These are phyloP conservation scores for Knipowitschia caucasica DNA, from an alignment of 2,797 vertebrate genomes.

Conservation along the genomic window DNA sequence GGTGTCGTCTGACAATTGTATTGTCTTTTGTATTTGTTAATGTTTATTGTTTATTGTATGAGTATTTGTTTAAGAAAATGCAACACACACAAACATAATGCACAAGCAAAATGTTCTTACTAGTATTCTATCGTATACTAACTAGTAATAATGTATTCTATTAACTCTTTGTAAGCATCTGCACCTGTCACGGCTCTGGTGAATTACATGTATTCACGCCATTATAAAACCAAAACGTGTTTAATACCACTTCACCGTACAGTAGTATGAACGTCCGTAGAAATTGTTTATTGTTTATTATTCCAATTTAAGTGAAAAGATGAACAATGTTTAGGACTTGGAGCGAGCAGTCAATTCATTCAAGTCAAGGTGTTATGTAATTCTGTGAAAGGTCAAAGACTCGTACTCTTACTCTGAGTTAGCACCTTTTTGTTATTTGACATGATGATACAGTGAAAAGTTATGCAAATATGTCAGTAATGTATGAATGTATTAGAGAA, in stretches of 20 bases:
- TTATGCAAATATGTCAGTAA: not conserved
- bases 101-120: not conserved
- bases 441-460: not conserved
- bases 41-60: not conserved
- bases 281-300: not conserved
- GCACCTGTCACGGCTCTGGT: conserved; percentile 1
- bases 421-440: not conserved
- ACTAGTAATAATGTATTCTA: not conserved
- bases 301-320: not conserved
- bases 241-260: not conserved
- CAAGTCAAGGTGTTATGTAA: conserved; percentile 31
- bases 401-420: not conserved
- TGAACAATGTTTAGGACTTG: not conserved
- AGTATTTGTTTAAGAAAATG: not conserved
- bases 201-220: not conserved
- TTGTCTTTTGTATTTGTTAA: not conserved
- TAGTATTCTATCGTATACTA: not conserved
- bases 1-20: conserved; percentile 25
- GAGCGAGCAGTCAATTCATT: conserved; percentile 15
- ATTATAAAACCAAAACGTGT: not conserved
- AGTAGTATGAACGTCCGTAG: not conserved
- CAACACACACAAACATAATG: not conserved
- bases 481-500: not conserved
- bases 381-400: conserved; percentile 16
- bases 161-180: not conserved